A percentile compares a stretch with the other conserved stretches of the same genome.
Evolutionary conservation across 2,113 vertebrate species (phyloP).

Genomic region (Dicrurus megarhynchus): DNA sequence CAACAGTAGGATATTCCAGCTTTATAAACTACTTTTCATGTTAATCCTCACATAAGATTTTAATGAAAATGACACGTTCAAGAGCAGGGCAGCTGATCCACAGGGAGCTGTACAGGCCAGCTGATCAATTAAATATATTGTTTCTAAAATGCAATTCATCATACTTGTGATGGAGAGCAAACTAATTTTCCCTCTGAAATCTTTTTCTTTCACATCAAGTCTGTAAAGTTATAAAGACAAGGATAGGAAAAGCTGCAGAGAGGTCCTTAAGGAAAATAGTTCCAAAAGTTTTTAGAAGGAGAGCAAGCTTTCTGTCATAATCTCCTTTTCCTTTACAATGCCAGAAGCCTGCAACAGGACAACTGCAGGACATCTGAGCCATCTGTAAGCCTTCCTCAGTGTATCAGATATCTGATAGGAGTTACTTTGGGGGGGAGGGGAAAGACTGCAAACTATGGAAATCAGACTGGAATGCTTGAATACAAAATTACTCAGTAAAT

Average conservation of each 20-base stretch:
- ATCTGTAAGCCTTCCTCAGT: background rate
- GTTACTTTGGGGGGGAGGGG: background rate
- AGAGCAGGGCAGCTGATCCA: background rate
- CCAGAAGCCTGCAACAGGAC: background rate
- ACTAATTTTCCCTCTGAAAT: background rate
- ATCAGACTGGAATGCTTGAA: background rate
- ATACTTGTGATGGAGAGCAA: background rate
- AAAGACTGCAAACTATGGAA: background rate
- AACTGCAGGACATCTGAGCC: background rate
- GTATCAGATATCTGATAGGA: rapidly evolving
- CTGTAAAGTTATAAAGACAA: background rate
- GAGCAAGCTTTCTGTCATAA: background rate
- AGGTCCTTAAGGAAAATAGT: background rate
- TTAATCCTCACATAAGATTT: background rate
- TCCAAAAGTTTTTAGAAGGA: background rate
- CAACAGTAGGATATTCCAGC: background rate
- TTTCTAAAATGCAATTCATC: background rate
- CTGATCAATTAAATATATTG: background rate
- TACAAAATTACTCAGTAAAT: background rate
- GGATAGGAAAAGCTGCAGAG: background rate
- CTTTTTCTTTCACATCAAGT: background rate
- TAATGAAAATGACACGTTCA: background rate
- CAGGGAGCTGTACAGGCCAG: background rate
- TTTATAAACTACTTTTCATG: background rate
- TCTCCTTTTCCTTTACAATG: background rate